phyloP scores from a whole-genome alignment of 2,888 invertebrate species.

The Xestia sexstrigata region DNA sequence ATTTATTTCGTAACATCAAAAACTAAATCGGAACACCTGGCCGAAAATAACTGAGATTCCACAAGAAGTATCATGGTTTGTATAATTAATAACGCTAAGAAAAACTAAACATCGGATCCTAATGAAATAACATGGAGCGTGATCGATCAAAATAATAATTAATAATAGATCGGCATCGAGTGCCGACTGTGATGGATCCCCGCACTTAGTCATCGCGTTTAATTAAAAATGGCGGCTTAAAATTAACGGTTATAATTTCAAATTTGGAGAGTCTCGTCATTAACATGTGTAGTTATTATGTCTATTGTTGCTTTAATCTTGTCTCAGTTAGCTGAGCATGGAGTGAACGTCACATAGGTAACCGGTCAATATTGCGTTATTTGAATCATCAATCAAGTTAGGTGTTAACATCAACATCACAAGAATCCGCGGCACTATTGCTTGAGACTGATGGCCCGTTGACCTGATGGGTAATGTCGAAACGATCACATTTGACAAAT shows the following conservation, averaged over 20 bases:
- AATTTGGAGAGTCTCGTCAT: constrained; percentile 81
- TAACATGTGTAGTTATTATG: constrained; percentile 68
- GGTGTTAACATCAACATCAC: constrained; percentile 67
- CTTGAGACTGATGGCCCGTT: constrained; percentile 60
- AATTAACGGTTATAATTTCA: constrained; percentile 87
- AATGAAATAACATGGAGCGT: constrained; percentile 88
- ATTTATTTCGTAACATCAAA: constrained; percentile 13
- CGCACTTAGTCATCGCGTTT: constrained; percentile 89
- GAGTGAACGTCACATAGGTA: constrained; percentile 60
- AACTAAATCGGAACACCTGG: constrained; percentile 53
- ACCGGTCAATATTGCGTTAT: constrained; percentile 77
- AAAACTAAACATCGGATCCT: constrained; percentile 81
- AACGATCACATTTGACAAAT: constrained; percentile 74
- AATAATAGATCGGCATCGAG: constrained; percentile 86
- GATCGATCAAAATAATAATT: constrained; percentile 90
- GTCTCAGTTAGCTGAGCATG: constrained; percentile 65
- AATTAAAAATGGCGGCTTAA: constrained; percentile 87
- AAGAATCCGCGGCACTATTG: constrained; percentile 56
- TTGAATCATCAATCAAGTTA: constrained; percentile 81
- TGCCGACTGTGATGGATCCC: constrained; percentile 86
- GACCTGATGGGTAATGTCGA: constrained; percentile 69
- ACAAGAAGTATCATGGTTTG: constrained; percentile 49
- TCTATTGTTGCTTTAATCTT: constrained; percentile 68
- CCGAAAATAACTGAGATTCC: constrained; percentile 54
- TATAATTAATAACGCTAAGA: constrained; percentile 82